Evolutionary conservation across 2,888 invertebrate species (phyloP), one percentile per base, ranked within the genome.

Genomic region (Torymus tubicola): DNA sequence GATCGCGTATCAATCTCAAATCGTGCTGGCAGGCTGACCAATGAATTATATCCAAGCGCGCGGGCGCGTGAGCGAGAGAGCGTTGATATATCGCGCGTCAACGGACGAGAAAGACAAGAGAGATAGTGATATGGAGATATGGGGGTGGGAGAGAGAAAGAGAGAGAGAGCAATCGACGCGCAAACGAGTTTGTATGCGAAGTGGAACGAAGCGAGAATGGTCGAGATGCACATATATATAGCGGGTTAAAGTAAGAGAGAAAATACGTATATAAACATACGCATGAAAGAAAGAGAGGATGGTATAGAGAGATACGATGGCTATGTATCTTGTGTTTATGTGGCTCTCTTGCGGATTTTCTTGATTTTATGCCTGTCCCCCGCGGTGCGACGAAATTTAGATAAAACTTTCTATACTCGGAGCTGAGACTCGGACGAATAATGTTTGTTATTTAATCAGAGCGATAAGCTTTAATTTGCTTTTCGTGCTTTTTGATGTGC

Each of bases 251-350:
- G n/a, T n/a, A 1, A 61, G 10, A 21, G 60, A 12, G 53, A 53
- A 18, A 21, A 52, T 55, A 31, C 55, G 57, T 42, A 73, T 42
- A 73, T 73, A 73, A 73, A 73, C 64, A 73, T 52, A 60, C 58
- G 50, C 61, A 21, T 12, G 18, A 11, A 14, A 4, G 52, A 13
- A 21, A 11, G 42, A 5, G 0, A 21, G 21, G 2, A 21, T 21
- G 21, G 21, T 21, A 21, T 11, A 2, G 21, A 18, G 52, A 14
- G 14, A 24, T 1, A 31, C 31, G 12, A 55, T 11, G 14, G 73
- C 73, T 63, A 64, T 73, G 64, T 64, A 64, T 73, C 73, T 73
- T 73, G 42, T 64, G 73, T 73, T 73, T 73, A 73, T 57, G 42
- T 73, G 55, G 42, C 50, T 73, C 55, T 73, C 64, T 73, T 55